A percentile compares a stretch with the other conserved stretches of the same genome.
Conservation (phyloP, 1,140 invertebrate species). For the silkworm (Bombyx mori) region DNA sequence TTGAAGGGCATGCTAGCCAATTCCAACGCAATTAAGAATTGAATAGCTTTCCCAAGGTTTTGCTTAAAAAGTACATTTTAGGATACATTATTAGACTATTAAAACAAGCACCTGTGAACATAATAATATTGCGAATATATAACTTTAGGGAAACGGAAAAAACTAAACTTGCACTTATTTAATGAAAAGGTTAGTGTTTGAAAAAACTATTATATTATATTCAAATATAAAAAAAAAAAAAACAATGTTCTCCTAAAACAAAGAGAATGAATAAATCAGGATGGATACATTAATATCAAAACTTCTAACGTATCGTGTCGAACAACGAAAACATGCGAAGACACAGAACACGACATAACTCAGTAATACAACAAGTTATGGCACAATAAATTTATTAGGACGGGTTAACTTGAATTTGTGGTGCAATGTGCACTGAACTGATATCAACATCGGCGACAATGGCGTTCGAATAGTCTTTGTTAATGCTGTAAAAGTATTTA, state of each 20-base stretch:
- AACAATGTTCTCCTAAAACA: not conserved
- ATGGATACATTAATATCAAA: not conserved
- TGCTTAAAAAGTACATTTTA: no score
- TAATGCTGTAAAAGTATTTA: no score
- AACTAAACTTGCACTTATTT: not conserved
- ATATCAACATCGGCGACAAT: no score
- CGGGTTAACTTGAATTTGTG: slow-evolving; percentile 59
- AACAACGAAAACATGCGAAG: slow-evolving; percentile 31
- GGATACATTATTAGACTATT: no score
- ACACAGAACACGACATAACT: slow-evolving; percentile 33
- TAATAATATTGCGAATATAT: no score
- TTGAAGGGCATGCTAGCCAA: no score
- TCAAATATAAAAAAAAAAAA: not conserved
- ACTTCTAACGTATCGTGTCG: not conserved
- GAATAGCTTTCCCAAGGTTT: no score
- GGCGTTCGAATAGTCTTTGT: no score
- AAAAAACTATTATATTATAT: not conserved
- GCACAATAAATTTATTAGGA: slow-evolving; percentile 65
- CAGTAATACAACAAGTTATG: slow-evolving; percentile 59
- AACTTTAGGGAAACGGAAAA: no score
- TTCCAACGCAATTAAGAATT: no score
- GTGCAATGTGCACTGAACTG: slow-evolving; percentile 6
- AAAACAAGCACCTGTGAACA: no score
- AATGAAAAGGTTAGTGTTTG: no score
- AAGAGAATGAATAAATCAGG: not conserved